Conservation (phyloP, 2,797 vertebrate genomes). For the Numenius phaeopus region DNA sequence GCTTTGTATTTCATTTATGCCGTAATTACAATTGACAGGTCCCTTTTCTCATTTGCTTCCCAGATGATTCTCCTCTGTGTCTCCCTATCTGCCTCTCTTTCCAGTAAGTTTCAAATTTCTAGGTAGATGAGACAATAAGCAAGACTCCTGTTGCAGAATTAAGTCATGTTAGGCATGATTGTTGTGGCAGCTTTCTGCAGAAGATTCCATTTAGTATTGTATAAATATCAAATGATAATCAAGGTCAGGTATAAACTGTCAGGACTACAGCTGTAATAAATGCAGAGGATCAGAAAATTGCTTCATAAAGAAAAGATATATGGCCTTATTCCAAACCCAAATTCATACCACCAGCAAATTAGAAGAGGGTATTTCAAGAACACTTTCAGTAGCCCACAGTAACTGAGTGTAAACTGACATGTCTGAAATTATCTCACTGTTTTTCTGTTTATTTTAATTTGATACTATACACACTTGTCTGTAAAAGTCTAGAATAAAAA, state of each 20-base stretch:
- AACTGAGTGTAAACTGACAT: slow-evolving; percentile 27
- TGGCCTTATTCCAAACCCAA: slow-evolving; percentile 60
- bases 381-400: slow-evolving; percentile 31
- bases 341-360: slow-evolving; percentile 60
- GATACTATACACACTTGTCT: neutral
- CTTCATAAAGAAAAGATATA: slow-evolving; percentile 59
- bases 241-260: slow-evolving; percentile 63
- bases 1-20: neutral
- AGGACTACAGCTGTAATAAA: slow-evolving; percentile 60
- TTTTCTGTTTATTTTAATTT: slow-evolving; percentile 30
- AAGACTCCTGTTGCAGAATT: neutral
- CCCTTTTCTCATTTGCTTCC: slow-evolving; percentile 30
- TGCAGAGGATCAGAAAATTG: slow-evolving; percentile 72
- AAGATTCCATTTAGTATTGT: slow-evolving; percentile 40
- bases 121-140: neutral
- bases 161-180: neutral
- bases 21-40: slow-evolving; percentile 17
- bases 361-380: slow-evolving; percentile 71
- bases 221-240: slow-evolving; percentile 63
- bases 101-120: slow-evolving; percentile 6
- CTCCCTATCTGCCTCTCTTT: neutral
- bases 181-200: neutral
- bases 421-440: slow-evolving; percentile 17
- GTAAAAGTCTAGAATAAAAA: neutral
- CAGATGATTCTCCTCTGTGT: neutral